phyloP scores from a whole-genome alignment of 2,888 invertebrate species.

The Eilema sororculum region DNA sequence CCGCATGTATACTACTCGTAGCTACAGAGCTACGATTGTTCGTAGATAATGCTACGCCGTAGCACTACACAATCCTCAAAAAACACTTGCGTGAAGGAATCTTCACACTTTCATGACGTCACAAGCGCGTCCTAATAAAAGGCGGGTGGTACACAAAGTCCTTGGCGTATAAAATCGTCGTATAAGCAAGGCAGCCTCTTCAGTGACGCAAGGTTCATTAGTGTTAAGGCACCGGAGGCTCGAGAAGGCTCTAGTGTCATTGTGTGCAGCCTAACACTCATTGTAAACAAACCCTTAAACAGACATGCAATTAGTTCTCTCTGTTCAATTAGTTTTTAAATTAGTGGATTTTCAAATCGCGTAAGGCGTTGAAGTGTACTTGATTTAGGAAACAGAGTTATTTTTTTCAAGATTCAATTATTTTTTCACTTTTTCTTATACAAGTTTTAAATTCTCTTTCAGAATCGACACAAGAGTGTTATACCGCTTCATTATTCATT shows the following conservation, averaged over 20 bases:
- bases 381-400: background rate
- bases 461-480: no score
- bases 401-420: background rate
- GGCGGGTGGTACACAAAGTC: conserved; percentile 34
- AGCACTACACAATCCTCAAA: background rate
- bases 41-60: conserved; percentile 15
- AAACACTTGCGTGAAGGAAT: conserved; percentile 15
- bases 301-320: background rate
- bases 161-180: conserved; percentile 39
- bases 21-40: background rate
- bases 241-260: conserved; percentile 46
- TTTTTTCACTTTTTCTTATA: background rate
- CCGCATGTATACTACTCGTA: background rate
- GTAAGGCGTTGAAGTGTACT: background rate
- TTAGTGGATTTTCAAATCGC: background rate
- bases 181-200: conserved; percentile 48
- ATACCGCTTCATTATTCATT: no score
- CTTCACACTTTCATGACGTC: conserved; percentile 7
- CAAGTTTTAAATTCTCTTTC: no score
- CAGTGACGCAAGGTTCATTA: conserved; percentile 54
- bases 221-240: conserved; percentile 53
- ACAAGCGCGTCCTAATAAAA: conserved; percentile 35
- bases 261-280: conserved; percentile 34
- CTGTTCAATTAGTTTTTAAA: background rate
- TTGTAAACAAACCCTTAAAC: conserved; percentile 46